These are phyloP conservation scores for Silurus aristotelis DNA, from an alignment of 2,797 vertebrate species.

Conservation along the genomic window DNA sequence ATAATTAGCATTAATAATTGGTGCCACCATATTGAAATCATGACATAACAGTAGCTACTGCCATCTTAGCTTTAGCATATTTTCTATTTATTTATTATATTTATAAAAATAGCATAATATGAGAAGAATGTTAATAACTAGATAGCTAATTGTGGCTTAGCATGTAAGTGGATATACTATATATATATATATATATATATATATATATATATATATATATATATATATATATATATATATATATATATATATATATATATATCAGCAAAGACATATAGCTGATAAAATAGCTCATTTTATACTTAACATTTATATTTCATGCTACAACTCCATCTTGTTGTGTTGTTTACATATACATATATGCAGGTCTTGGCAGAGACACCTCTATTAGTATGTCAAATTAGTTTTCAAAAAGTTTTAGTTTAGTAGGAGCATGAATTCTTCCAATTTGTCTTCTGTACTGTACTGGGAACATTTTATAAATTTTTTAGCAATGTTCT, in stretches of 20 bases:
- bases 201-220: too few species aligned
- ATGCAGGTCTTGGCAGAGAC: neutral
- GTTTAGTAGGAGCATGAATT: neutral
- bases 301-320: neutral
- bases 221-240: too few species aligned
- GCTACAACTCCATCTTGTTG: neutral
- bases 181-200: too few species aligned
- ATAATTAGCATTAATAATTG: neutral
- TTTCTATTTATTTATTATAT: too few species aligned
- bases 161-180: too few species aligned
- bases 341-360: neutral
- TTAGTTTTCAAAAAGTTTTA: neutral
- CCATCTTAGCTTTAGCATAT: neutral
- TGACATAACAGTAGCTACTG: too few species aligned
- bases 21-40: neutral
- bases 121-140: neutral
- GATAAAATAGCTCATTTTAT: neutral
- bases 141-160: neutral
- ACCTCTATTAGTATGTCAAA: neutral
- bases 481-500: neutral
- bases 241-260: neutral
- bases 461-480: neutral
- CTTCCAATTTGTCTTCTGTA: neutral
- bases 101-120: neutral
- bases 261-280: neutral